Conservation (phyloP, 1,140 invertebrate genomes). For the Cyphomyrmex costatus region DNA sequence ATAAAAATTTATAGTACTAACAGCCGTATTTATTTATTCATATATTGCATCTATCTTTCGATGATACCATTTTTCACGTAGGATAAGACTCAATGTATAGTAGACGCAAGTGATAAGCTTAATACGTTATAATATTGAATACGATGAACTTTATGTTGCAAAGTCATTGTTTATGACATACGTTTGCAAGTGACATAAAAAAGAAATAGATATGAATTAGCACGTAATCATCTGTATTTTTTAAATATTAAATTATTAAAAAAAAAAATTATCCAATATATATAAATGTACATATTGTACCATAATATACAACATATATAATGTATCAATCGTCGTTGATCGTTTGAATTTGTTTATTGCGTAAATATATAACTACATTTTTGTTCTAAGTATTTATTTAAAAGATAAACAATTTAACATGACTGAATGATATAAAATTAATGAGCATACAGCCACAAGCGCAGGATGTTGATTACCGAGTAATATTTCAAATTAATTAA, state of each 20-base stretch:
- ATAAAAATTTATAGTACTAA: neutral
- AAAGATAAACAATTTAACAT: too few relatives aligned
- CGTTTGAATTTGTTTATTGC: neutral
- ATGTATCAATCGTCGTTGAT: neutral
- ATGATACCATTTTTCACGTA: constrained; percentile 34
- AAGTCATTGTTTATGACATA: constrained; percentile 55
- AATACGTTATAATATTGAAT: constrained; percentile 19
- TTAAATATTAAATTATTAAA: neutral
- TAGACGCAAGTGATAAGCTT: constrained; percentile 21
- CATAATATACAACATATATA: neutral
- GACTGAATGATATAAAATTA: too few relatives aligned
- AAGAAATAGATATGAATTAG: neutral
- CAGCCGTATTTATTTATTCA: neutral
- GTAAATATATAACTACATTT: neutral
- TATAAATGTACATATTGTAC: neutral
- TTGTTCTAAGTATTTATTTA: too few relatives aligned
- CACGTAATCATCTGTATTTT: neutral
- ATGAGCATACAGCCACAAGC: too few relatives aligned
- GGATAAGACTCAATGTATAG: neutral
- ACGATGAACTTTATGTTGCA: constrained; percentile 28
- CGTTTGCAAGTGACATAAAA: constrained; percentile 3
- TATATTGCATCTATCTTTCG: constrained; percentile 10
- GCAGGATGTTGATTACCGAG: too few relatives aligned
- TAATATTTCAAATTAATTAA: too few relatives aligned
- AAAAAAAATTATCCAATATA: neutral